Evolutionary conservation across 2,113 vertebrate species (phyloP), one percentile per base, ranked within the genome.

Genomic region (Vombatus ursinus): DNA sequence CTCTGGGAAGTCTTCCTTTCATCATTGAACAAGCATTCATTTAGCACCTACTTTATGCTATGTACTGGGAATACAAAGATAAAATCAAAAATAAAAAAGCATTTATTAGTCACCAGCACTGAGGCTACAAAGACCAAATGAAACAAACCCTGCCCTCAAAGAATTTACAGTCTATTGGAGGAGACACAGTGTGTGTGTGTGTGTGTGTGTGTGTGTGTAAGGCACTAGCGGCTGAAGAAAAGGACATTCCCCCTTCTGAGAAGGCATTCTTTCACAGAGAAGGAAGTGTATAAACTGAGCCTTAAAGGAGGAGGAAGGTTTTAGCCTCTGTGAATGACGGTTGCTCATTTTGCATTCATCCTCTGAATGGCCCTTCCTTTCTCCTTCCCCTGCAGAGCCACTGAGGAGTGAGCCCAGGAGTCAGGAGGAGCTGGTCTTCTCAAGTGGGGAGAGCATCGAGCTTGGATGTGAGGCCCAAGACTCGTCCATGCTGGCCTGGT

Each of bases 381-480:
- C 14, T 77, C 37, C 96, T 68, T 96, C 3, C 91, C 77, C 92
- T 84, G 52, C 98, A 99, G 99, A 99, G 94, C 99, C 99, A 90
- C 98, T 98, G 97, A 99, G 98, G 93, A 99, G 98, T 0, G 99
- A 99, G 98, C 96, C 98, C 0, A 94, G 98, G 96, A 99, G 99
- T 98, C 98, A 99, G 96, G 99, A 99, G 98, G 99, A 99, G 98
- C 92, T 98, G 94, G 98, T 99, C 94, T 98, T 99, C 97, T 98
- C 98, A 95, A 97, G 98, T 92, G 99, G 99, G 91, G 99, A 99
- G 94, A 99, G 98, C 48, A 98, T 99, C 97, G 99, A 99, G 91
- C 98, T 99, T 96, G 96, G 98, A 8, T 99, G 99, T 94, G 98
- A 98, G 93, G 97, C 98, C 19, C 98, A 98, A 3, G 99, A 98